Evolutionary conservation across 2,797 vertebrate genomes (phyloP), one percentile per base, ranked within the genome.

Genomic region (Varecia variegata): DNA sequence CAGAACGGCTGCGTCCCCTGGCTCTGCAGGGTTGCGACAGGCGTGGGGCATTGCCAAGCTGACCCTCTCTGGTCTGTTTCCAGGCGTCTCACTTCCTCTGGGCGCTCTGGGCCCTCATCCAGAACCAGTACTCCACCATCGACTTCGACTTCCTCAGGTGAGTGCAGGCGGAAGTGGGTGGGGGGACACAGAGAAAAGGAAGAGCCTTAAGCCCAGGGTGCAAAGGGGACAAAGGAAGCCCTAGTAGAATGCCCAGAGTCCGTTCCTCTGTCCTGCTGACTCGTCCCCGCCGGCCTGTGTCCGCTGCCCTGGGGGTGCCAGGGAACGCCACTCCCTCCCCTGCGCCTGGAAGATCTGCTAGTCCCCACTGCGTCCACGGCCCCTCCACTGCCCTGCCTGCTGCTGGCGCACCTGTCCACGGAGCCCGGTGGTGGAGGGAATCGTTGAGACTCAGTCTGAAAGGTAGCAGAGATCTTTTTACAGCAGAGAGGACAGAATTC

Each of bases 41-140:
- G 30, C 3, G 0, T 7, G 50, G 40, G 27, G 27, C 56, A 7
- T 7, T 2, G 7, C 32, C 30, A 0, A 17, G 58, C 65, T 70
- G 14, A 52, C 0, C 13, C 71, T 47, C 93, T 93, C 65, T 93
- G 11, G 79, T 93, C 77, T 84, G 27, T 90, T 93, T 94, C 40
- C 97, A 99, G 99, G 99, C 99, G 0, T 99, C 99, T 73, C 99
- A 99, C 98, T 99, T 99, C 98, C 99, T 99, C 93, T 99, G 99
- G 99, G 99, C 99, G 0, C 99, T 99, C 98, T 99, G 99, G 99
- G 99, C 99, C 0, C 99, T 99, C 80, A 99, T 99, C 98, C 99
- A 99, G 98, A 99, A 99, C 94, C 99, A 99, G 98, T 99, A 99
- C 98, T 99, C 99, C 86, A 98, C 99, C 97, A 99, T 99, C 81